A percentile compares a stretch with the other conserved stretches of the same genome.
Conservation (phyloP, 2,888 invertebrate species). For the Drosophila birchii region DNA sequence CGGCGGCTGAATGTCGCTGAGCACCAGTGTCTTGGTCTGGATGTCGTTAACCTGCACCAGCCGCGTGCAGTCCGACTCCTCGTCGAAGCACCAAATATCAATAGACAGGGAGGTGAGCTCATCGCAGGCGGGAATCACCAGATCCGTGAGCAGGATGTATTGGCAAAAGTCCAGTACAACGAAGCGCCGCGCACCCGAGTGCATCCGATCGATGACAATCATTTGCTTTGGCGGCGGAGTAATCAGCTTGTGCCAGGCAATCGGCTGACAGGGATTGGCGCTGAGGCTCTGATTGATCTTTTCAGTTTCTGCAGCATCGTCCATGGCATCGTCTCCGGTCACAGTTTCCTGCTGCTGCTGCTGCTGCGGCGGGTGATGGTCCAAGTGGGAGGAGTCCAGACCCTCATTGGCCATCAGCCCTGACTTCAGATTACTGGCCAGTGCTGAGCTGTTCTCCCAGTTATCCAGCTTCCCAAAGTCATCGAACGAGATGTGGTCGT, state of each 20-base stretch:
- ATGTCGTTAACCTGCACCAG: slow-evolving; percentile 95
- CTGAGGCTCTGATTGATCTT: slow-evolving; percentile 59
- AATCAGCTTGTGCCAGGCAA: slow-evolving; percentile 91
- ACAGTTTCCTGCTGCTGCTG: slow-evolving; percentile 7
- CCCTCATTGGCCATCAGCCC: background rate
- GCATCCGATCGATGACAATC: slow-evolving; percentile 96
- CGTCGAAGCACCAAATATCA: slow-evolving; percentile 95
- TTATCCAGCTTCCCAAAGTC: slow-evolving; percentile 47
- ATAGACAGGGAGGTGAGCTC: slow-evolving; percentile 94
- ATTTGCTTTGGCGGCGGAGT: slow-evolving; percentile 93
- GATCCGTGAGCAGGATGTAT: slow-evolving; percentile 93
- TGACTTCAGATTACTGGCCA: background rate
- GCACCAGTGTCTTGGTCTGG: slow-evolving; percentile 92
- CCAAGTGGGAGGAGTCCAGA: slow-evolving; percentile 41
- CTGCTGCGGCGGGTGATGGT: slow-evolving; percentile 9
- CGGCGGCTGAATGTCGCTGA: slow-evolving; percentile 95
- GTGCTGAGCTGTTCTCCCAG: slow-evolving; percentile 49
- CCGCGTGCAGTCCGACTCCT: slow-evolving; percentile 93
- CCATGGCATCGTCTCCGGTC: slow-evolving; percentile 37
- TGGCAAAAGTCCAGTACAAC: slow-evolving; percentile 96
- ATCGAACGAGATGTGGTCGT: slow-evolving; percentile 52
- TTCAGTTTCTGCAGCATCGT: slow-evolving; percentile 56
- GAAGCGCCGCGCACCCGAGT: slow-evolving; percentile 96
- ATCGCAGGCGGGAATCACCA: slow-evolving; percentile 91
- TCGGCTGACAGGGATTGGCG: slow-evolving; percentile 78